Base-by-base conservation (phyloP, 2,797 vertebrate species). In the Aphelocoma californica region DNA sequence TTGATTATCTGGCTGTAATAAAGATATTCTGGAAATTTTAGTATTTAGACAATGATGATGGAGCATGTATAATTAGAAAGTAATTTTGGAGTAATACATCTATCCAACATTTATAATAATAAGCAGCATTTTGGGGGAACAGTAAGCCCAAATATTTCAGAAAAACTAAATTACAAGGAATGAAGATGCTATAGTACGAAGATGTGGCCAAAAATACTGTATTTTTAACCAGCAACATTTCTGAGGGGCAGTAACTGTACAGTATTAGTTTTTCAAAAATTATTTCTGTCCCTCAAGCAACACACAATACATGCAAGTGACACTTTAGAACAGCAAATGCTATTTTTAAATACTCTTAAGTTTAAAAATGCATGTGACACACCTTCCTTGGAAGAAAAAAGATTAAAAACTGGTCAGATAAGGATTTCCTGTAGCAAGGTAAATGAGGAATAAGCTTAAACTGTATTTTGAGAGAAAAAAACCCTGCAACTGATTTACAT, bases 171-270 rank as follows among this genome's bases (percentile, higher is more conserved):
- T 95, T 97, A 95, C 86, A 95, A 96, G 80, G 92, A 98, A 97
- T 92, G 90, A 98, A 97, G 73, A 97, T 97, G 95, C 88, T 96
- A 25, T 90, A 91, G 61, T 96, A 97, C 44, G 38, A 97, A 94
- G 81, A 88, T 96, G 96, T 97, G 97, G 97, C 90, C 96, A 97
- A 97, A 98, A 98, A 96, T 97, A 97, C 7, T 97, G 94, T 97
- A 97, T 97, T 97, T 98, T 97, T 97, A 98, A 98, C 95, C 96
- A 97, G 93, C 90, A 97, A 97, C 77, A 96, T 95, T 95, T 97
- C 77, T 93, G 82, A 97, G 96, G 83, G 96, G 93, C 58, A 96
- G 81, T 95, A 97, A 97, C 54, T 96, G 95, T 93, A 97, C 95
- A 97, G 62, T 88, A 93, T 86, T 95, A 90, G 79, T 74, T 92